phyloP scores from a whole-genome alignment of 2,113 vertebrate genomes.

The Erythrolamprus reginae region DNA sequence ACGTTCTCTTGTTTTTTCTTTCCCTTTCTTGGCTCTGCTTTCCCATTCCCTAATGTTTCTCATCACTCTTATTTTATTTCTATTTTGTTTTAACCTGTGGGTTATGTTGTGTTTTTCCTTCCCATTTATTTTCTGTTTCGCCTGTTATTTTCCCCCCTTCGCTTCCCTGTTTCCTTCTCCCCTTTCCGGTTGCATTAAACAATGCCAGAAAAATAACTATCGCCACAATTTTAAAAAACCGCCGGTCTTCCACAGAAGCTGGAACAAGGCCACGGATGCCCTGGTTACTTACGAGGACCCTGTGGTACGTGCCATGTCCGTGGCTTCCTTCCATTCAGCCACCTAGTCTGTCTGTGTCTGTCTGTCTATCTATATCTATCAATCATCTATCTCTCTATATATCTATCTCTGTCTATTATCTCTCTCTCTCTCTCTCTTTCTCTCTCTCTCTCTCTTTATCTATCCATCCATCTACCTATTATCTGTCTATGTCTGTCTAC shows the following conservation, averaged over 20 bases:
- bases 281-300: neutral
- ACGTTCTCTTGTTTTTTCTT: fast-evolving
- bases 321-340: neutral
- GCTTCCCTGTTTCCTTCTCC: neutral
- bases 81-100: neutral
- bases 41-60: neutral
- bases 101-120: neutral
- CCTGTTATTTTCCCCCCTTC: neutral
- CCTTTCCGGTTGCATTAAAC: neutral
- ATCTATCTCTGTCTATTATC: no score
- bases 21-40: neutral
- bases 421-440: no score
- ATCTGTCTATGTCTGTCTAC: no score
- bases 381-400: no score
- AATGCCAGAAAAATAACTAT: neutral
- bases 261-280: neutral
- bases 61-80: neutral
- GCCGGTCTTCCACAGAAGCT: neutral
- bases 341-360: no score
- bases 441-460: no score
- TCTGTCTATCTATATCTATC: no score
- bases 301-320: neutral
- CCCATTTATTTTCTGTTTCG: neutral
- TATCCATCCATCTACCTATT: no score
- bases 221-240: neutral